Evolutionary conservation across 2,113 vertebrate species (phyloP), one percentile per base, ranked within the genome.

Genomic region (Zapornia atra): DNA sequence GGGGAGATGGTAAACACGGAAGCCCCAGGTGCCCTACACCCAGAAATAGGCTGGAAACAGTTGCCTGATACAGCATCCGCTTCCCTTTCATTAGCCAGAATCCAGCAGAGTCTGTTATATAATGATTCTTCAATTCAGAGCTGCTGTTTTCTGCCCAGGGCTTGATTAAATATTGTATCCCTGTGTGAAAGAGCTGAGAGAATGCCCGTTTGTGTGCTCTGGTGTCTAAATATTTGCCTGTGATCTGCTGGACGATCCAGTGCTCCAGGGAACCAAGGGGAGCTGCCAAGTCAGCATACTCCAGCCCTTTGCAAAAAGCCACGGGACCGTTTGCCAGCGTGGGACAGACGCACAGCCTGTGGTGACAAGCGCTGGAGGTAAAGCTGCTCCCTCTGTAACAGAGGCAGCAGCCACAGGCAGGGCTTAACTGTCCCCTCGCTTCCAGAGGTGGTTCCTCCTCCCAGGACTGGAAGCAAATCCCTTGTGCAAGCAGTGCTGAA

Each of bases 211-310:
- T 70, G 82, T 93, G 82, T 75, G 72, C 73, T 17, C 68, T 70
- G 61, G 57, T 65, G 73, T 76, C 82, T 93, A 60, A 87, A 83
- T 87, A 90, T 90, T 90, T 90, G 82, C 94, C 31, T 44, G 78
- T 24, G 56, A 83, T 86, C 77, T 63, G 70, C 65, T 57, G 3
- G 2, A 40, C 1, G 21, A 63, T 53, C 56, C 25, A 9, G 33
- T 68, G 9, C 71, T 73, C 36, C 60, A 46, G 66, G 82, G 90
- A 72, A 40, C 17, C 0, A 1, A 56, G 29, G 16, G 59, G 18
- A 78, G 71, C 86, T 86, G 82, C 90, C 54, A 73, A 59, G 54
- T 20, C 54, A 46, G 76, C 65, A 29, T 12, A 5, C 71, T 66
- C 76, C 64, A 61, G 2, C 46, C 71, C 53, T 57, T 5, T 34